Conservation (phyloP, 2,888 invertebrate species). For the Sisyra nigra region DNA sequence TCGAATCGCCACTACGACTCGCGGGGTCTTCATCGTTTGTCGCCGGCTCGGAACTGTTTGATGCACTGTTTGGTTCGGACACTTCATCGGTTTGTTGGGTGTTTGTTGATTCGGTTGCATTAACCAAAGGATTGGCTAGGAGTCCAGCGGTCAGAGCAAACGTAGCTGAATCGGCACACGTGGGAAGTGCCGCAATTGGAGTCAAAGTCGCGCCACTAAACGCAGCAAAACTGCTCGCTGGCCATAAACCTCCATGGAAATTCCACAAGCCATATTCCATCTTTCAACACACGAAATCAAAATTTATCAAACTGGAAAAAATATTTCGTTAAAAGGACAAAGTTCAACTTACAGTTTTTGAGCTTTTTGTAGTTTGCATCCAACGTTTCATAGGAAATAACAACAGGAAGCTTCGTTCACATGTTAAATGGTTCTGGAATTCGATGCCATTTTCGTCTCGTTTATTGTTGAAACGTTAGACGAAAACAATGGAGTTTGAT, state of each 20-base stretch:
- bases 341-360: too few relatives aligned
- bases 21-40: slow-evolving; percentile 4
- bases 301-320: not conserved
- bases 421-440: not conserved
- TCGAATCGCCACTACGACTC: not conserved
- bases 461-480: not conserved
- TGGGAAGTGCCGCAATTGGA: slow-evolving; percentile 4
- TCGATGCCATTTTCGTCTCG: too few relatives aligned
- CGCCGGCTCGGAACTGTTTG: slow-evolving; percentile 7
- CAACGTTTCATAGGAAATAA: not conserved
- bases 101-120: slow-evolving; percentile 1
- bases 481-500: not conserved
- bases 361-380: too few relatives aligned
- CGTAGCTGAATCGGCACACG: not conserved
- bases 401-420: not conserved
- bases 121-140: not conserved
- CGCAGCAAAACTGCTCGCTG: slow-evolving; percentile 5
- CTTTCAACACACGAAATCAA: not conserved
- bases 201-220: slow-evolving; percentile 6
- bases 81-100: slow-evolving; percentile 9
- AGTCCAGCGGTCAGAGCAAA: slow-evolving; percentile 5
- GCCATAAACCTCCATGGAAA: slow-evolving; percentile 7
- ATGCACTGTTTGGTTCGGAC: slow-evolving; percentile 9
- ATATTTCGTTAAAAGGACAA: not conserved
- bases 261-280: slow-evolving; percentile 10